These are phyloP conservation scores for Cotesia vestalis DNA, from an alignment of 1,140 invertebrate species.

Conservation along the genomic window DNA sequence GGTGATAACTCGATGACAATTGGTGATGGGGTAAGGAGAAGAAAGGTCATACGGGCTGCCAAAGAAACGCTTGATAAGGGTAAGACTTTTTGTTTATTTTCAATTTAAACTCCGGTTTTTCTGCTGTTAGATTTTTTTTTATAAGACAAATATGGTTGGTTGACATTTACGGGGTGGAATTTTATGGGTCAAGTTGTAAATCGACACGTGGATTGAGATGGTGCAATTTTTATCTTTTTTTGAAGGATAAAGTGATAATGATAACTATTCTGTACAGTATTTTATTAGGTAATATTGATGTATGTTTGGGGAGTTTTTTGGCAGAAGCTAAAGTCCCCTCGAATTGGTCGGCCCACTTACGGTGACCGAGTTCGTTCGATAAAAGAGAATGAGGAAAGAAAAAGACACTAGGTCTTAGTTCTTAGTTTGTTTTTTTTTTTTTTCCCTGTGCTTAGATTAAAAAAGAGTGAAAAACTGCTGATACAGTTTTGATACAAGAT, in stretches of 20 bases:
- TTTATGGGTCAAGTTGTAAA: background rate
- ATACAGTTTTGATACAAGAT: no score
- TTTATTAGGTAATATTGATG: no score
- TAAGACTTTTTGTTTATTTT: conserved; percentile 48
- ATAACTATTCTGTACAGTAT: no score
- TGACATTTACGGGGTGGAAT: no score
- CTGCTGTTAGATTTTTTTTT: background rate
- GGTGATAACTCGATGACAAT: conserved; percentile 35
- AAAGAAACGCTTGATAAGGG: conserved; percentile 73
- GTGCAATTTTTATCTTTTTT: background rate
- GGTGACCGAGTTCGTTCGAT: conserved; percentile 39
- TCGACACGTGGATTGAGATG: background rate
- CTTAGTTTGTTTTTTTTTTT: conserved; percentile 7
- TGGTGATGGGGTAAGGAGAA: conserved; percentile 61
- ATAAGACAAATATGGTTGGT: background rate
- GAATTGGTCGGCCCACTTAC: conserved; percentile 24
- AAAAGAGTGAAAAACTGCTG: background rate
- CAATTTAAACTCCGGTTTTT: background rate
- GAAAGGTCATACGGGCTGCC: conserved; percentile 71
- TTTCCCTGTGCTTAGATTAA: background rate
- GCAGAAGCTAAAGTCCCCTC: background rate
- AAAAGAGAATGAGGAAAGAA: conserved; percentile 33
- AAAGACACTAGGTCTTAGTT: conserved; percentile 22
- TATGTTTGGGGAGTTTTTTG: background rate
- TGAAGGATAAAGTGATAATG: no score